phyloP scores from a whole-genome alignment of 92 coral and sea anemone species.

The Pocillopora meandrina region DNA sequence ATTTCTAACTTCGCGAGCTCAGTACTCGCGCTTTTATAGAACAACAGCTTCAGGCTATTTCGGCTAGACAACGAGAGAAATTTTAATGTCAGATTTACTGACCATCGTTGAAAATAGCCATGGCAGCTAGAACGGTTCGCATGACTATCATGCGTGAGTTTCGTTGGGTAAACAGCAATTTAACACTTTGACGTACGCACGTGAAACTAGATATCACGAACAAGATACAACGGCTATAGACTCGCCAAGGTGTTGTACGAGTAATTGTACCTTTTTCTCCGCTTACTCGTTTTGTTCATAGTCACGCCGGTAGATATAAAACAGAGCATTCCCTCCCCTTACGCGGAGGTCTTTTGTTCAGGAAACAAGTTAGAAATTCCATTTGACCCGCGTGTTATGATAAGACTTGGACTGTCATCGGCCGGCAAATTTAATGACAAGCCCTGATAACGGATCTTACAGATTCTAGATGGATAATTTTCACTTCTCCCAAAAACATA shows the following conservation, averaged over 20 bases:
- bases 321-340: conserved; percentile 32
- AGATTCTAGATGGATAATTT: conserved; percentile 40
- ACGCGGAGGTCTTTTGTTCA: conserved; percentile 21
- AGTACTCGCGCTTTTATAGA: background rate
- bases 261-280: background rate
- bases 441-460: conserved; percentile 62
- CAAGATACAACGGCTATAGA: conserved; percentile 8
- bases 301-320: conserved; percentile 47
- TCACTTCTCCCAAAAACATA: conserved; percentile 39
- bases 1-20: conserved; percentile 6
- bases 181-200: conserved; percentile 72
- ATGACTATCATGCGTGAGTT: conserved; percentile 42
- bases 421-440: conserved; percentile 42
- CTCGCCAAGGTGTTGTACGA: background rate
- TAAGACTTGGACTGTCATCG: conserved; percentile 38
- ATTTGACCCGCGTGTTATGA: conserved; percentile 30
- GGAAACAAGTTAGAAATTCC: conserved; percentile 21
- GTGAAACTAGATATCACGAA: conserved; percentile 52
- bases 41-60: conserved; percentile 35
- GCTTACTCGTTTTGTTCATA: conserved; percentile 7
- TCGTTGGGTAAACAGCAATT: conserved; percentile 72
- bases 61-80: conserved; percentile 4
- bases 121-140: conserved; percentile 28
- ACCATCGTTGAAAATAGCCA: conserved; percentile 31
- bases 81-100: conserved; percentile 37